These are phyloP conservation scores for Cheilosia scutellata DNA, from an alignment of 2,888 invertebrate genomes.

Conservation along the genomic window DNA sequence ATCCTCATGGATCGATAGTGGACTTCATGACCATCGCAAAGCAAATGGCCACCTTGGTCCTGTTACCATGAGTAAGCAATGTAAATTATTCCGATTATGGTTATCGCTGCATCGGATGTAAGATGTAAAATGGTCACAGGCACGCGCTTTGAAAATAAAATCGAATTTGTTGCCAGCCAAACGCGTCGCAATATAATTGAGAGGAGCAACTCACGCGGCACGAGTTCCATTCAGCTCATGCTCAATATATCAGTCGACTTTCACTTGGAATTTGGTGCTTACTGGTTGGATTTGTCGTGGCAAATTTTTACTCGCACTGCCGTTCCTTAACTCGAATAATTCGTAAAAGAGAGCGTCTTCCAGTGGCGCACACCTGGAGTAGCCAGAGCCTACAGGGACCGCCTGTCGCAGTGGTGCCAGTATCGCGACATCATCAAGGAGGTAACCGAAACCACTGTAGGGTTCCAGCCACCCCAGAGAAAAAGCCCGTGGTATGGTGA, in stretches of 20 bases:
- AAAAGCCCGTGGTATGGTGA: no score
- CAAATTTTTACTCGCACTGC: no score
- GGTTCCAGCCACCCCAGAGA: no score
- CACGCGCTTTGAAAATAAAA: conserved; percentile 44
- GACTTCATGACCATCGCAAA: conserved; percentile 20
- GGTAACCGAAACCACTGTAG: no score
- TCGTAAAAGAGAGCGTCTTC: no score
- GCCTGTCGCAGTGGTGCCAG: no score
- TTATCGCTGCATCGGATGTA: conserved; percentile 58
- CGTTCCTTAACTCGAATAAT: no score
- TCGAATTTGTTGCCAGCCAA: conserved; percentile 13
- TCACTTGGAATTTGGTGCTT: conserved; percentile 12
- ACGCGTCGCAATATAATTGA: conserved; percentile 16
- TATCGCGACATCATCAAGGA: no score
- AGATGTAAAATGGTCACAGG: conserved; percentile 36
- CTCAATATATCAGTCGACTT: conserved; percentile 13
- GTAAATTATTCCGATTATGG: conserved; percentile 70
- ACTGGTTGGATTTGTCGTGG: background rate
- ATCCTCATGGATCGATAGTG: conserved; percentile 50
- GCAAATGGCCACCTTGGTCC: conserved; percentile 59
- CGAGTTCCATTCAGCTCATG: conserved; percentile 1
- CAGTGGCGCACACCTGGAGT: no score
- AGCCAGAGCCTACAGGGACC: no score
- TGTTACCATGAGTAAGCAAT: conserved; percentile 50
- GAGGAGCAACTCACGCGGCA: conserved; percentile 24